Base-by-base conservation (phyloP, 2,797 vertebrate genomes). In the Brachymystax lenok region DNA sequence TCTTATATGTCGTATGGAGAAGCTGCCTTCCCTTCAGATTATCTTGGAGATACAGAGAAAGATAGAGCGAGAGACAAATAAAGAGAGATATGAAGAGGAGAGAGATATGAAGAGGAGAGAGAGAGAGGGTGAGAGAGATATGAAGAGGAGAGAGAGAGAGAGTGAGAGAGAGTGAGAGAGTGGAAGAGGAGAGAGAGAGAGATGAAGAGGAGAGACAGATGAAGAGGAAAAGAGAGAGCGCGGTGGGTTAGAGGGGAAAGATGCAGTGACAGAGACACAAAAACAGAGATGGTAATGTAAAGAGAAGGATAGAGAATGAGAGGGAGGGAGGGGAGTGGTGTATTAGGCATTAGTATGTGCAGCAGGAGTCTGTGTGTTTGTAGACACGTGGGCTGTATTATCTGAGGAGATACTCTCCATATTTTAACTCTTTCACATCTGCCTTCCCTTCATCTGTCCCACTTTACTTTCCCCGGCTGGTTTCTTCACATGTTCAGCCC, bases 1-100 rank as follows among this genome's bases (percentile, higher is more conserved):
- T 97, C 94, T 98, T 98, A 88, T 98, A 98, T 75, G 96, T 98
- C 10, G 96, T 97, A 84, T 98, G 97, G 80, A 98, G 95, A 86
- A 98, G 93, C 91, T 98, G 96, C 77, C 97, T 93, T 72, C 95
- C 96, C 87, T 97, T 97, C 82, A 98, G 93, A 88, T 94, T 92
- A 87, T 94, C 94, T 95, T 50, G 74, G 24, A 80, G 80, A 73
- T 40, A 67, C 28, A 61, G 61, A 28, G 70, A 76, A 74, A 46
- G 40, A 10, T 10, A 10, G 40, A n/a, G 27, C 21, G 19, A 40
- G 40, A 64, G 56, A 63, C 16, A 73, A n/a, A 68, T 13, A 27
- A 68, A 14, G 61, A 33, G 30, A 33, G 30, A 33, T 5, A 33
- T 1, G 30, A 33, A 46, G 6, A 40, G 35, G 19, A 33, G 33